Percentiles rank a stretch among this genome's conserved stretches.
These are phyloP conservation scores for Limnephilus marmoratus DNA, from an alignment of 2,888 invertebrate genomes.

Conservation along the genomic window DNA sequence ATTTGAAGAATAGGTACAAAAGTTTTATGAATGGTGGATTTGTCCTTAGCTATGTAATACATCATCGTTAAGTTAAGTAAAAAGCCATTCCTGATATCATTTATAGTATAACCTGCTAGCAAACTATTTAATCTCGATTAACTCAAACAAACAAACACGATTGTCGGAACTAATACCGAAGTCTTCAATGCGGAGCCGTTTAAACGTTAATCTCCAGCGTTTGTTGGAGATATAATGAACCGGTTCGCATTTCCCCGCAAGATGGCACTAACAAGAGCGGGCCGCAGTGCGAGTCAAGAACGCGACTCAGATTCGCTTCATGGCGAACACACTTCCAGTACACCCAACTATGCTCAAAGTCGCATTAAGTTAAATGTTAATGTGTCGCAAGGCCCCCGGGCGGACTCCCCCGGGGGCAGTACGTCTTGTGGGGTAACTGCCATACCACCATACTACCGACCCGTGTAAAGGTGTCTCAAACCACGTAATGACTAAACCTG, in stretches of 20 bases:
- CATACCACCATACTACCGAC: background rate
- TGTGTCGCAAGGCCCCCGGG: slow-evolving; percentile 61
- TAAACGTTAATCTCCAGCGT: background rate
- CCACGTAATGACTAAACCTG: slow-evolving; percentile 30
- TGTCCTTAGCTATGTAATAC: background rate
- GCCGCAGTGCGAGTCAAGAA: slow-evolving; percentile 16
- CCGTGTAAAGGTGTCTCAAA: slow-evolving; percentile 42
- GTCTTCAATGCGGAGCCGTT: background rate
- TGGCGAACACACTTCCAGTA: background rate
- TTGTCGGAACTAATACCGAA: background rate
- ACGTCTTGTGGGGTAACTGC: slow-evolving; percentile 43
- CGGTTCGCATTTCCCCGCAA: background rate
- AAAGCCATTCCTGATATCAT: background rate
- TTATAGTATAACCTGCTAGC: background rate
- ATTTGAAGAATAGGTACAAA: background rate
- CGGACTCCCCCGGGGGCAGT: slow-evolving; percentile 51
- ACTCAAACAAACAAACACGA: background rate
- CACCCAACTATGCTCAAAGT: slow-evolving; percentile 58
- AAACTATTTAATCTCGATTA: background rate
- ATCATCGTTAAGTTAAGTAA: background rate
- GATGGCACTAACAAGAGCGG: slow-evolving; percentile 10
- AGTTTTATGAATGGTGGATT: background rate
- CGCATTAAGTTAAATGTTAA: slow-evolving; percentile 65
- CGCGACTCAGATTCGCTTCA: slow-evolving; percentile 21
- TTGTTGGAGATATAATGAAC: slow-evolving; percentile 3